Conservation (phyloP, 1,140 invertebrate species). For the Apis cerana region DNA sequence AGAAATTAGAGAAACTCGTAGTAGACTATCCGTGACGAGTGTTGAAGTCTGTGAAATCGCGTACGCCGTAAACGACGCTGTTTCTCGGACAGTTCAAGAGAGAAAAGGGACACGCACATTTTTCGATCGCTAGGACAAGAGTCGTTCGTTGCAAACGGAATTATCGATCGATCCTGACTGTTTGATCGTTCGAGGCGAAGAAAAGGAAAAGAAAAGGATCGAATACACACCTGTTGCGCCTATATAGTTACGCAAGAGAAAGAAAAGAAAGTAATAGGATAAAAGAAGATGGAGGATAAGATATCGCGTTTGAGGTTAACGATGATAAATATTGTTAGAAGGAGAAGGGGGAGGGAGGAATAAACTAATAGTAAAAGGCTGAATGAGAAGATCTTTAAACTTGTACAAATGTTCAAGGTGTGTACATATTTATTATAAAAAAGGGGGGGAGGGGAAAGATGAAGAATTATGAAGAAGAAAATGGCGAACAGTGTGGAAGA, state of each 20-base stretch:
- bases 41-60: not conserved
- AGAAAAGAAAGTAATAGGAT: not conserved
- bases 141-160: slow-evolving; percentile 30
- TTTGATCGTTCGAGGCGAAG: not conserved
- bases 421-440: slow-evolving; percentile 51
- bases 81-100: not conserved
- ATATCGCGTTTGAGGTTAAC: not conserved
- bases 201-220: not conserved
- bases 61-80: not conserved
- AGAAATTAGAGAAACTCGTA: slow-evolving; percentile 61
- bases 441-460: not conserved
- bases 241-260: not conserved
- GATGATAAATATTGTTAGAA: slow-evolving; percentile 8
- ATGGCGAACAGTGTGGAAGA: not conserved
- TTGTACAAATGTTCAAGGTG: slow-evolving; percentile 46
- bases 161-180: slow-evolving; percentile 7
- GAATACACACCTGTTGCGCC: slow-evolving; percentile 22
- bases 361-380: not conserved
- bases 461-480: not conserved
- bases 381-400: slow-evolving; percentile 7
- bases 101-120: not conserved
- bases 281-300: not conserved
- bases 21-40: not conserved
- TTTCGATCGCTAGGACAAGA: not conserved
- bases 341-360: not conserved